Conservation (phyloP, 2,113 vertebrate species). For the Enhydra lutris region DNA sequence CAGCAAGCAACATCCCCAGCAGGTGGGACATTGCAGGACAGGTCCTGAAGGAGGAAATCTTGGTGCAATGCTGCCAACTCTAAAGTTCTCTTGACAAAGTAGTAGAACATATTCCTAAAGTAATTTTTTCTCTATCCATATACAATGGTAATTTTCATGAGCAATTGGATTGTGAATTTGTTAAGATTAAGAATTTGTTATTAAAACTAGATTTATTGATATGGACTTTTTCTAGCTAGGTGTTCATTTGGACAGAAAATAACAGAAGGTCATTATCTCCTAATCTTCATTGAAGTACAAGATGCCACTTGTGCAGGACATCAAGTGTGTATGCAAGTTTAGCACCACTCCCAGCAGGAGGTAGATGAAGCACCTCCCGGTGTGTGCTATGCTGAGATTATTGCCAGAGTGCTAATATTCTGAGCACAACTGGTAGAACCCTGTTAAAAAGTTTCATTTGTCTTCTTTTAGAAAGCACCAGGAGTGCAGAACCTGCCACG, state of each 20-base stretch:
- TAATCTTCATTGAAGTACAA: background rate
- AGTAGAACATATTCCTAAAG: background rate
- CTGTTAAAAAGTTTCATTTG: background rate
- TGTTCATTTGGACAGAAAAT: background rate
- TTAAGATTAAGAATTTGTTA: background rate
- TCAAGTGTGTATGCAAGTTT: background rate
- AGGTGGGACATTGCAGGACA: too few relatives aligned
- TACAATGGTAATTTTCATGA: background rate
- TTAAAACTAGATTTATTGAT: background rate
- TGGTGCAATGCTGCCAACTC: accelerated
- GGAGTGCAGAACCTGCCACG: background rate
- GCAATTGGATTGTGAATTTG: background rate
- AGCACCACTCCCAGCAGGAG: background rate
- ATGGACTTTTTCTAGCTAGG: background rate
- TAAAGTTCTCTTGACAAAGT: background rate
- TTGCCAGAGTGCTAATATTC: background rate
- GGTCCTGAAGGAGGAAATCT: background rate
- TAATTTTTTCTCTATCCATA: background rate
- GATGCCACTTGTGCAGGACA: background rate
- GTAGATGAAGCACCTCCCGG: background rate
- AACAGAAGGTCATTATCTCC: background rate
- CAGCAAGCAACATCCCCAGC: background rate
- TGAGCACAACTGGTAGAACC: background rate
- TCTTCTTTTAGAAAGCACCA: background rate
- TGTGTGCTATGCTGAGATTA: background rate